These are phyloP conservation scores for Loriculus beryllinus DNA, from an alignment of 2,797 vertebrate species.

Conservation along the genomic window DNA sequence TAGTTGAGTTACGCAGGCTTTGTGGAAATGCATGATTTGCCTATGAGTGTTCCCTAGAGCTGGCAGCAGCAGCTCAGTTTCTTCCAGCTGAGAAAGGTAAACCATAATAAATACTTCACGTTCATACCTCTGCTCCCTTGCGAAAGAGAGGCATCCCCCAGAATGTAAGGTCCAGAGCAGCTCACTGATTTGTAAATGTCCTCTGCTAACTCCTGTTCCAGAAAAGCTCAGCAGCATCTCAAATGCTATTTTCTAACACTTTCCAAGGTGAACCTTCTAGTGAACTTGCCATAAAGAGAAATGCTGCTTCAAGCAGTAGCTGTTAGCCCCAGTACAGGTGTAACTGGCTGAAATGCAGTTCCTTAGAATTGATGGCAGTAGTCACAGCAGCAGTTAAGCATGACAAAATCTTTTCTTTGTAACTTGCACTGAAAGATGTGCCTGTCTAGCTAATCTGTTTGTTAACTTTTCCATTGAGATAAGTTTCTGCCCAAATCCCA, in stretches of 20 bases:
- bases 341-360: neutral
- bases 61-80: neutral
- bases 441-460: neutral
- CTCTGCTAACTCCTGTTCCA: neutral
- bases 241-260: neutral
- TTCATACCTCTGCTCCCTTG: neutral
- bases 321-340: neutral
- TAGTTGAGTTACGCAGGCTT: neutral
- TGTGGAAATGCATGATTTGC: neutral
- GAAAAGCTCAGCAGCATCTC: neutral
- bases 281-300: neutral
- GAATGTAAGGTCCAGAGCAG: neutral
- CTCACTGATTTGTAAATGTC: neutral
- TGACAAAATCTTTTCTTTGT: neutral
- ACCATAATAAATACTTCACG: neutral
- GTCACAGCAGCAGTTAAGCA: neutral
- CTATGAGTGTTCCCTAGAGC: neutral
- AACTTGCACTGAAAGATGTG: neutral
- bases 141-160: neutral
- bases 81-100: neutral
- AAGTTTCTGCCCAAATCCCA: neutral
- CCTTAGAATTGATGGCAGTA: fast-evolving
- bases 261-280: neutral
- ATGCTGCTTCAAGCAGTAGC: neutral
- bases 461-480: neutral